Conservation (phyloP, 2,888 invertebrate species). For the Exocentrus adspersus region DNA sequence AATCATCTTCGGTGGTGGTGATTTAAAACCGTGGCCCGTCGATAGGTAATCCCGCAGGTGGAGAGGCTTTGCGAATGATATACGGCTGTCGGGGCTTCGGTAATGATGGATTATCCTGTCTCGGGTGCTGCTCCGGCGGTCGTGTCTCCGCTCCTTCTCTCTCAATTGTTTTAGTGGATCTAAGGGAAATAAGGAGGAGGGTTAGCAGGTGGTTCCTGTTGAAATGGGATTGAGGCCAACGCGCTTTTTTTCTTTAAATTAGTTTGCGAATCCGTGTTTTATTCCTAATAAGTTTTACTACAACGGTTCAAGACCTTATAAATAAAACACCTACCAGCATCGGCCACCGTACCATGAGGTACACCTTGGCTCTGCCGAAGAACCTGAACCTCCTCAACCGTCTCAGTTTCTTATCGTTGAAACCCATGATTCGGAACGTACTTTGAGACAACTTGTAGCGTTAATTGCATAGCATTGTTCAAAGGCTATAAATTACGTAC, state of each 20-base stretch:
- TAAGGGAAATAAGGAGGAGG: too few species aligned
- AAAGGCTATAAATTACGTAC: slow-evolving; percentile 27
- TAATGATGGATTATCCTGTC: slow-evolving; percentile 10
- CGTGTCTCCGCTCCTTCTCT: too few species aligned
- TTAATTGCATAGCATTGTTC: slow-evolving; percentile 35
- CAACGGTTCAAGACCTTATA: too few species aligned
- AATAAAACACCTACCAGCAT: slow-evolving; percentile 69
- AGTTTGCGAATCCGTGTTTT: too few species aligned
- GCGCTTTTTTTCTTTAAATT: too few species aligned
- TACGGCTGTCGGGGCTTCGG: not conserved
- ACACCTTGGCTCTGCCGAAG: slow-evolving; percentile 71
- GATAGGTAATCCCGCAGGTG: slow-evolving; percentile 6
- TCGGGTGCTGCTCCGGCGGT: too few species aligned
- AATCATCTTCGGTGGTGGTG: slow-evolving; percentile 8
- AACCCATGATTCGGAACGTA: slow-evolving; percentile 57
- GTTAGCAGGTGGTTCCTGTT: too few species aligned
- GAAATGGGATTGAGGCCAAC: too few species aligned
- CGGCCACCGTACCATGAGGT: slow-evolving; percentile 70
- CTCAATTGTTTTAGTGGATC: not conserved
- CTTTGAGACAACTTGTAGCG: too few species aligned
- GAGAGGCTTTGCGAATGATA: not conserved
- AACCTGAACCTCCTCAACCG: slow-evolving; percentile 68
- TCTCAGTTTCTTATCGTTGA: slow-evolving; percentile 68
- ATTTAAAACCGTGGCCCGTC: slow-evolving; percentile 5
- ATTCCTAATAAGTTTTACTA: too few species aligned